Evolutionary conservation across 1,140 invertebrate genomes (phyloP).

Genomic region (Diploscapter pachys): DNA sequence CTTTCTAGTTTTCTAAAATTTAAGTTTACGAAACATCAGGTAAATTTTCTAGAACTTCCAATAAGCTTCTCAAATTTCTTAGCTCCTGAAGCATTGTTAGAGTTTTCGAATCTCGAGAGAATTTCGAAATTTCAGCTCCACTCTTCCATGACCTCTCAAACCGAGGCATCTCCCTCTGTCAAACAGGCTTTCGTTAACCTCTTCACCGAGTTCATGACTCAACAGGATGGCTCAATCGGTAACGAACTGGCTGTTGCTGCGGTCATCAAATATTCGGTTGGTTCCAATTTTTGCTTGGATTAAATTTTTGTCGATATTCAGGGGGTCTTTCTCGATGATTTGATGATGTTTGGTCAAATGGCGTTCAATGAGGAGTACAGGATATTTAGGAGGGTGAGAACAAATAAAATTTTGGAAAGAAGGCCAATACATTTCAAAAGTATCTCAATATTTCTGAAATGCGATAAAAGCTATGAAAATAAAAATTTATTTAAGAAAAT

Average conservation of each 20-base stretch:
- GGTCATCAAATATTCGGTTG: constrained; percentile 10
- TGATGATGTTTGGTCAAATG: not conserved
- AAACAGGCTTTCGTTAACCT: not conserved
- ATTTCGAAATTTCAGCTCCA: too few species aligned
- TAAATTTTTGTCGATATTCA: not conserved
- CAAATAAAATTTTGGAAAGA: not conserved
- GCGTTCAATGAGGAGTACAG: constrained; percentile 15
- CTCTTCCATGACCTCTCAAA: too few species aligned
- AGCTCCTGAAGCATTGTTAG: too few species aligned
- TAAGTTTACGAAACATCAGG: too few species aligned
- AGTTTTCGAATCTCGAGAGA: too few species aligned
- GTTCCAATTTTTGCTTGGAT: not conserved
- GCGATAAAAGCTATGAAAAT: not conserved
- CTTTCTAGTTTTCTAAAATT: too few species aligned
- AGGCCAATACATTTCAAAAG: not conserved
- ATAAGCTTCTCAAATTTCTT: too few species aligned
- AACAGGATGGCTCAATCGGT: constrained; percentile 9
- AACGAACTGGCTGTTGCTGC: constrained; percentile 1
- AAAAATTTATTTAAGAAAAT: not conserved
- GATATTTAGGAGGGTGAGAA: constrained; percentile 11
- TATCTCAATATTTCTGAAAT: not conserved
- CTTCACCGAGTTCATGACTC: constrained; percentile 7
- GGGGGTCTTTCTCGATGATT: constrained; percentile 1
- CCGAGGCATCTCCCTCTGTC: constrained; percentile 1
- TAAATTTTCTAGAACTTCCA: too few species aligned